Base-by-base conservation (phyloP, 1,140 invertebrate species). In the Meloidogyne hapla region DNA sequence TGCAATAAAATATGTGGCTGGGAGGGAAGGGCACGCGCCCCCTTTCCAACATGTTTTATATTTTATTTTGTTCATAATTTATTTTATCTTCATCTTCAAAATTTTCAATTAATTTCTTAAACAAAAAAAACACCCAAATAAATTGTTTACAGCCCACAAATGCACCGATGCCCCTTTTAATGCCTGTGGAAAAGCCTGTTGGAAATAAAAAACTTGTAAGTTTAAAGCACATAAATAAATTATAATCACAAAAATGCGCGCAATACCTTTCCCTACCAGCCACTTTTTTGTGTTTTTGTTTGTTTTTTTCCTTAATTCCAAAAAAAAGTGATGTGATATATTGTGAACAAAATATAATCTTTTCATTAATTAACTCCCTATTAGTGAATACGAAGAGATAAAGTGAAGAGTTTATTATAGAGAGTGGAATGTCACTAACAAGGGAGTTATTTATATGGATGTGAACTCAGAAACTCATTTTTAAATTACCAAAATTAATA, bases 111-210 rank as follows among this genome's bases (percentile, higher is more conserved):
- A 61, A 26, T 23, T 62, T 9, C 25, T 21, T 15, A 26, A 45
- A 42, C 13, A 70, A 70, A 18, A 21, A 26, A 13, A 56, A 63
- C 13, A 15, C 8, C 18, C 42, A 0, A 1, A 18, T 42, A 72
- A 40, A 72, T 67, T 67, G 65, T 42, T 67, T 67, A 42, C 21
- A 67, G 65, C 65, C 65, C 69, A 72, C 33, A 71, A 56, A 72
- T 61, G 48, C 48, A 71, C 80, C 42, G 65, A 83, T 28, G 80
- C 81, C 4, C 77, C 81, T 21, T 9, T 79, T 62, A 38, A 68
- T 80, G 77, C 56, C 80, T n/a, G 80, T 84, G 42, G 83, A 79
- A 71, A 66, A 79, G 18, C 83, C 79, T 45, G 38, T 38, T 45
- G 25, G 68, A 13, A 79, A 78, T 66, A 69, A 42, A 45, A 81